Evolutionary conservation across 2,797 vertebrate genomes (phyloP), one percentile per base, ranked within the genome.

Genomic region (Pseudochirops corinnae): DNA sequence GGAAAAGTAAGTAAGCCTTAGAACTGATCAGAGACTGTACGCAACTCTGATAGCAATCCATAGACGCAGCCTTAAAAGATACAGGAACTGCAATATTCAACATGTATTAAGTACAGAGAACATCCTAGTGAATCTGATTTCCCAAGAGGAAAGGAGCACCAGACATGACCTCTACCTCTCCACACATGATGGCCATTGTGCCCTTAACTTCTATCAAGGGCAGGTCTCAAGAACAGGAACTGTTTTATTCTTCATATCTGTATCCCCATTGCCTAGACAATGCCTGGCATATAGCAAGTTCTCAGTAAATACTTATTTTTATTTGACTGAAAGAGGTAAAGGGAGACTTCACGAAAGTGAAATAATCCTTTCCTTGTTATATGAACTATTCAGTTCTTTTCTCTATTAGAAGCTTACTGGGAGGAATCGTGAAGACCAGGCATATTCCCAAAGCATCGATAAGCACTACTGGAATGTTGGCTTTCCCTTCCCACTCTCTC

Each of bases 371-470:
- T 87, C 74, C 24, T 87, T 46, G 67, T 39, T 39, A 74, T 21
- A 5, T 18, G 14, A 67, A 39, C 33, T 16, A 18, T n/a, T 67
- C 67, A 39, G 67, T 39, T 74, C n/a, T 39, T 39, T 74, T 39
- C 67, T 74, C n/a, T 24, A 74, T 74, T 74, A 74, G 18, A 74
- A 39, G n/a, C 18, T 74, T 74, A 39, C 18, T 74, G 67, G n/a
- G 74, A 87, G 21, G 74, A 87, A 24, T 87, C 39, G 46, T 87
- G 46, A 26, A 87, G 7, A 3, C 74, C 39, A 87, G 74, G 39
- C 21, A 87, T 26, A 87, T 46, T 87, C 39, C 74, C 74, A 87
- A 11, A 92, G 55, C 91, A 93, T 91, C 94, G 96, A 95, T 87
- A 95, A 92, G 29, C 52, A 97, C 91, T 5, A 39, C 5, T 31